These are phyloP conservation scores for Camponotus floridanus DNA, from an alignment of 1,140 invertebrate genomes.

Conservation along the genomic window DNA sequence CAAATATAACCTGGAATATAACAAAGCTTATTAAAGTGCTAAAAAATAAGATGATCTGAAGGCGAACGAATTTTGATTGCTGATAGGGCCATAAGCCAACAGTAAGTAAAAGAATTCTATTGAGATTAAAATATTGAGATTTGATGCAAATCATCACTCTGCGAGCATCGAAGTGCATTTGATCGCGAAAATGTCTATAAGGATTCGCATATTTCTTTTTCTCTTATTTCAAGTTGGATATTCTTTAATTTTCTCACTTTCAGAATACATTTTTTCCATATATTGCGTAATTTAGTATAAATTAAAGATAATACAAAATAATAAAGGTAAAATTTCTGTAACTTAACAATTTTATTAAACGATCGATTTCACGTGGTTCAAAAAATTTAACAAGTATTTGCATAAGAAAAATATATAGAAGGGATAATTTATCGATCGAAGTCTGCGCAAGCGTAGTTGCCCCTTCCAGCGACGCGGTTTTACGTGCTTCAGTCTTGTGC, in stretches of 20 bases:
- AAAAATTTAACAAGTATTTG: too few species aligned
- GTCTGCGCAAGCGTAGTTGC: too few species aligned
- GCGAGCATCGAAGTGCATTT: background rate
- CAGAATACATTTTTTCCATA: background rate
- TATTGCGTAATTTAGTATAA: too few species aligned
- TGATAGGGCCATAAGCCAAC: slow-evolving; percentile 20
- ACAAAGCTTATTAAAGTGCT: background rate
- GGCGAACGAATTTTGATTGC: background rate
- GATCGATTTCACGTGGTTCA: too few species aligned
- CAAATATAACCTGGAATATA: slow-evolving; percentile 31
- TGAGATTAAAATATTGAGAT: background rate
- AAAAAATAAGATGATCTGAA: background rate
- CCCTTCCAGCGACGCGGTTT: too few species aligned
- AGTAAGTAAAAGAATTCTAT: background rate
- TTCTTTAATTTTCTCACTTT: background rate
- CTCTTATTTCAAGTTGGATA: background rate
- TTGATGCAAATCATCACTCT: background rate
- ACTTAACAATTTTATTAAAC: too few species aligned
- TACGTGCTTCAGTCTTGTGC: too few species aligned
- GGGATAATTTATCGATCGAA: too few species aligned
- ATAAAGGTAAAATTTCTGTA: background rate
- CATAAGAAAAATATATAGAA: too few species aligned
- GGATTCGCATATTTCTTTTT: background rate
- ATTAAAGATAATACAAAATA: too few species aligned
- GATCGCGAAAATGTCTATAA: background rate